phyloP scores from a whole-genome alignment of 2,797 vertebrate species.

The Sarcophilus harrisii region DNA sequence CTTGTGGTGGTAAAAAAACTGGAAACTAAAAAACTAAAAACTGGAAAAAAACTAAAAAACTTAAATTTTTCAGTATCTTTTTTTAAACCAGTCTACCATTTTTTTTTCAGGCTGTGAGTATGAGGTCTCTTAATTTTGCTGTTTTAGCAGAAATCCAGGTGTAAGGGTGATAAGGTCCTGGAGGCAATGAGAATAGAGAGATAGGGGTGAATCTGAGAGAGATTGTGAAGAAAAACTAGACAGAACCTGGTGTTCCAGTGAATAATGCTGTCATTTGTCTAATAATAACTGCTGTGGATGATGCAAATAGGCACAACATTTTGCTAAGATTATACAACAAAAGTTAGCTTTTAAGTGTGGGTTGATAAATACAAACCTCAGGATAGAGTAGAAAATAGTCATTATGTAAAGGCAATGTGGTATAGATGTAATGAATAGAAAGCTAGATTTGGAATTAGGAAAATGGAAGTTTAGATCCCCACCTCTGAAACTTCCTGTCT shows the following conservation, averaged over 20 bases:
- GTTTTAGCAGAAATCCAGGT: not conserved
- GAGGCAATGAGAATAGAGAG: not conserved
- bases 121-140: not conserved
- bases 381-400: slow-evolving; percentile 25
- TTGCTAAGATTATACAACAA: slow-evolving; percentile 27
- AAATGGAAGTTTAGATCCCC: not conserved
- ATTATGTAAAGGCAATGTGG: not conserved
- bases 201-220: not conserved
- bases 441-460: not conserved
- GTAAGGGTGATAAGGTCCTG: not conserved
- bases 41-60: not conserved
- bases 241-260: not conserved
- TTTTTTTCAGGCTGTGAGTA: slow-evolving; percentile 3
- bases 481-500: not conserved
- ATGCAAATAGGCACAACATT: not conserved
- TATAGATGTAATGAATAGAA: not conserved
- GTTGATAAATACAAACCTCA: not conserved
- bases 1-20: slow-evolving; percentile 4
- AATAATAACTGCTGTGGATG: not conserved
- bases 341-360: slow-evolving; percentile 4
- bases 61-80: not conserved
- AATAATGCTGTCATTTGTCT: slow-evolving; percentile 4
- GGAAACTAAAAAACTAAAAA: not conserved
- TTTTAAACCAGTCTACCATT: not conserved
- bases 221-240: not conserved